Base-by-base conservation (phyloP, 2,797 vertebrate genomes). In the Tympanoctomys barrerae region DNA sequence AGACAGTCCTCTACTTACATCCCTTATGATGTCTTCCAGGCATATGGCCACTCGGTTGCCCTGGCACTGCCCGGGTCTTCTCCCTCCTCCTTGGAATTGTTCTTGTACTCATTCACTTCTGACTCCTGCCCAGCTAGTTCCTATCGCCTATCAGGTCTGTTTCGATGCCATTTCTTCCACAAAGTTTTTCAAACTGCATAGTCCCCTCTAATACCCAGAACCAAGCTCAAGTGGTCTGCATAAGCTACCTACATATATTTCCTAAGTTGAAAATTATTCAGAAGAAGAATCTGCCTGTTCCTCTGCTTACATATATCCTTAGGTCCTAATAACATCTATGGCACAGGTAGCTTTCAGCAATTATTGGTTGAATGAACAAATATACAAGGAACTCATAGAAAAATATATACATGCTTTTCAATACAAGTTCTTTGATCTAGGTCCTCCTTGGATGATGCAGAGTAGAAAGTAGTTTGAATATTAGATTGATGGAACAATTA, bases 391-490 rank as follows among this genome's bases (percentile, higher is more conserved):
- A 68, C 4, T 26, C 21, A 92, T 7, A 57, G 24, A 83, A 42
- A 33, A 86, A 68, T 57, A 59, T 66, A 89, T 36, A 14, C 24
- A 79, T 77, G 8, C 26, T 93, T 77, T 81, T 95, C 64, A 79
- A 31, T 75, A 39, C 31, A 90, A 88, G 18, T 75, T 80, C 28
- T 46, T 71, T 78, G 10, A 39, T 46, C 79, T 54, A 61, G 33
- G 82, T 82, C 22, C 12, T 28, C 42, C 42, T 42, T 89, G 46
- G 33, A 46, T 19, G 31, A 85, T 13, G 61, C 77, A 42, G 87
- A 71, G 73, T 96, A 81, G 96, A 97, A 98, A 96, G 91, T 93
- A 93, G 98, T 96, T 90, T 88, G 93, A 97, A 98, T 94, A 97
- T 95, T 96, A 95, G 94, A 54, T 18, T 93, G 59, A 42, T 68